Percentiles rank a stretch among this genome's conserved stretches.
Evolutionary conservation across 2,797 vertebrate genomes (phyloP).

Genomic region (Epinephelus awoara): DNA sequence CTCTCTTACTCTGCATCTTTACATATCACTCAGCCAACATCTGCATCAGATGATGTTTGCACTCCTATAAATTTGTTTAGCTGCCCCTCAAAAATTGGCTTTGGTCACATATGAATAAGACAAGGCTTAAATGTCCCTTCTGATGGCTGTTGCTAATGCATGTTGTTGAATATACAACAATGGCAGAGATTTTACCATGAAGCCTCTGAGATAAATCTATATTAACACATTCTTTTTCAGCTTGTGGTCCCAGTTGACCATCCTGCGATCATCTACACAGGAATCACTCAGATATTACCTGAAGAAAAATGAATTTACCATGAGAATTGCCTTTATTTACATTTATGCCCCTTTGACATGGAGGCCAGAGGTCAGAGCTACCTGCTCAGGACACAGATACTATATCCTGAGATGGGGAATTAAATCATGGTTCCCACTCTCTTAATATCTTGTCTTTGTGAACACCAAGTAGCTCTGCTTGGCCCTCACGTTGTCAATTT

Average conservation of each 20-base stretch:
- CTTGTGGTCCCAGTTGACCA: not conserved
- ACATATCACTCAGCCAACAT: not conserved
- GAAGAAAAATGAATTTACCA: not conserved
- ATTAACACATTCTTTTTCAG: not conserved
- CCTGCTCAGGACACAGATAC: not conserved
- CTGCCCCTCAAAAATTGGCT: not conserved
- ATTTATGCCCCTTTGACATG: not conserved
- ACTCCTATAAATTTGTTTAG: not conserved
- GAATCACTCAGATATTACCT: not conserved
- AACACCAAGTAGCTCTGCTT: not conserved
- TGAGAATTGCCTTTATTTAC: not conserved
- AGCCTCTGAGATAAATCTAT: not conserved
- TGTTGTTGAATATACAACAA: not conserved
- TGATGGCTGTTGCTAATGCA: not conserved
- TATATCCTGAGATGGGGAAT: not conserved
- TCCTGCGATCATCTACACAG: not conserved
- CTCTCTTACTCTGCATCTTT: constrained; percentile 10
- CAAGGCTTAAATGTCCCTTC: not conserved
- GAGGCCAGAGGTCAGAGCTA: constrained; percentile 20
- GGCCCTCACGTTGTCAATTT: not conserved
- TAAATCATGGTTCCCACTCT: not conserved
- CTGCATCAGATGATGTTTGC: constrained; percentile 23
- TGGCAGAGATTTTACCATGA: not conserved
- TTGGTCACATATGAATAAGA: not conserved
- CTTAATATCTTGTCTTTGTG: not conserved